Evolutionary conservation across 2,888 invertebrate genomes (phyloP).

Genomic region (Acanthopleura granulata): DNA sequence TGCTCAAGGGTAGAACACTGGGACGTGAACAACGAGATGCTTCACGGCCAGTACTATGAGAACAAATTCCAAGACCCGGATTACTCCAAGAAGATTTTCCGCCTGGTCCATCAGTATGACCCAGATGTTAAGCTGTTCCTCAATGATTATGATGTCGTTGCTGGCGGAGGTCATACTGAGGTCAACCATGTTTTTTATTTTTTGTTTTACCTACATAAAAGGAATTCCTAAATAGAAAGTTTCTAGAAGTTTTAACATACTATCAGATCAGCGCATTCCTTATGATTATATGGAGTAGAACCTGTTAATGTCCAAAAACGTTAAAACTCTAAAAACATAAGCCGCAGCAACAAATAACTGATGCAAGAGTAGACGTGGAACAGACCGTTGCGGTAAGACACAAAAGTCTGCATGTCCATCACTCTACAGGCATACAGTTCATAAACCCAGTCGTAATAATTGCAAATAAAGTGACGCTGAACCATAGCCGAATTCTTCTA

Average conservation of each 20-base stretch:
- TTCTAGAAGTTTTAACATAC: too few relatives aligned
- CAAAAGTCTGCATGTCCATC: background rate
- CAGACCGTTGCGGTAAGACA: background rate
- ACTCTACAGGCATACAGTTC: too few relatives aligned
- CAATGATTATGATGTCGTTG: slow-evolving; percentile 48
- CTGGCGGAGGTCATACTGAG: slow-evolving; percentile 24
- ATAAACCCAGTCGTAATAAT: too few relatives aligned
- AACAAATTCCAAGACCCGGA: slow-evolving; percentile 35
- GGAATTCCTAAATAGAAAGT: too few relatives aligned
- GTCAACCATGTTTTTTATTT: background rate
- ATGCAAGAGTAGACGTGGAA: background rate
- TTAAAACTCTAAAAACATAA: too few relatives aligned
- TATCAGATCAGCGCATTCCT: too few relatives aligned
- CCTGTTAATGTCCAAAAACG: too few relatives aligned
- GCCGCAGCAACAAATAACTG: too few relatives aligned
- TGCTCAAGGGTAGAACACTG: slow-evolving; percentile 7
- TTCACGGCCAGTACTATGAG: slow-evolving; percentile 51
- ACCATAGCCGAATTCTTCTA: too few relatives aligned
- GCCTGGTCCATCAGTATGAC: slow-evolving; percentile 38
- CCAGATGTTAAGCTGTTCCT: slow-evolving; percentile 44
- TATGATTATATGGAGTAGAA: too few relatives aligned
- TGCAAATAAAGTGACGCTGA: too few relatives aligned
- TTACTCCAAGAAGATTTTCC: slow-evolving; percentile 49
- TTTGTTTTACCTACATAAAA: background rate
- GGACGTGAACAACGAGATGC: slow-evolving; percentile 34